Percentiles rank a stretch among this genome's conserved stretches.
phyloP scores from a whole-genome alignment of 1,140 invertebrate species.

The Drosophila rufa region DNA sequence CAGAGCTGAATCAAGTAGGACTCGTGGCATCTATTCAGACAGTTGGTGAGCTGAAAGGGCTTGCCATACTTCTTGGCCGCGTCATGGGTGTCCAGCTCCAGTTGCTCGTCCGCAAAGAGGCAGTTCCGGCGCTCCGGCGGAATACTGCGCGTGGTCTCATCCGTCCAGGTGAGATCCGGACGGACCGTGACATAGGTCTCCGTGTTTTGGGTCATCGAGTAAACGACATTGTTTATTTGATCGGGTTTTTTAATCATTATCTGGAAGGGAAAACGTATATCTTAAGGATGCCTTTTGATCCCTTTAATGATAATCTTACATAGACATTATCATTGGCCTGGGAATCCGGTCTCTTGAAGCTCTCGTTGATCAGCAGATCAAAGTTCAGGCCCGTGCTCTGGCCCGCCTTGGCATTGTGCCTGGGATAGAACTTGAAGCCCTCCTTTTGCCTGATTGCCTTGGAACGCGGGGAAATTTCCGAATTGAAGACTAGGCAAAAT shows the following conservation, averaged over 20 bases:
- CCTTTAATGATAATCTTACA: constrained; percentile 9
- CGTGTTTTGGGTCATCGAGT: constrained; percentile 71
- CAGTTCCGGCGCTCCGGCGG: constrained; percentile 60
- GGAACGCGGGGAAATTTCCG: constrained; percentile 49
- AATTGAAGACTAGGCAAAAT: constrained; percentile 70
- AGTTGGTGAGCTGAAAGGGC: constrained; percentile 58
- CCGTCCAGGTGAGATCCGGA: constrained; percentile 67
- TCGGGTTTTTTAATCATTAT: constrained; percentile 73
- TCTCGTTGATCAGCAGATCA: constrained; percentile 43
- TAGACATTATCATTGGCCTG: constrained; percentile 64
- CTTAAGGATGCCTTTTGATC: no score
- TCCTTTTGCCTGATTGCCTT: constrained; percentile 25
- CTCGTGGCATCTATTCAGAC: constrained; percentile 70
- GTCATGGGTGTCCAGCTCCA: constrained; percentile 55
- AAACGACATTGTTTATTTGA: constrained; percentile 59
- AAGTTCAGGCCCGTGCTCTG: constrained; percentile 68
- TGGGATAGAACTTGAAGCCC: constrained; percentile 59
- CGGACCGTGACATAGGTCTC: constrained; percentile 71
- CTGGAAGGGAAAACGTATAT: no score
- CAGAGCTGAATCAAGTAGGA: constrained; percentile 68
- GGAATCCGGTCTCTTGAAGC: constrained; percentile 56
- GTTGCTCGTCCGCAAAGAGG: constrained; percentile 58
- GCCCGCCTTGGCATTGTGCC: constrained; percentile 70
- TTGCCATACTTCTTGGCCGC: constrained; percentile 29
- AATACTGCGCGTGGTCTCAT: constrained; percentile 50